Percentiles rank a stretch among this genome's conserved stretches.
Evolutionary conservation across 2,797 vertebrate genomes (phyloP).

Genomic region (Sebastolobus altivelis): DNA sequence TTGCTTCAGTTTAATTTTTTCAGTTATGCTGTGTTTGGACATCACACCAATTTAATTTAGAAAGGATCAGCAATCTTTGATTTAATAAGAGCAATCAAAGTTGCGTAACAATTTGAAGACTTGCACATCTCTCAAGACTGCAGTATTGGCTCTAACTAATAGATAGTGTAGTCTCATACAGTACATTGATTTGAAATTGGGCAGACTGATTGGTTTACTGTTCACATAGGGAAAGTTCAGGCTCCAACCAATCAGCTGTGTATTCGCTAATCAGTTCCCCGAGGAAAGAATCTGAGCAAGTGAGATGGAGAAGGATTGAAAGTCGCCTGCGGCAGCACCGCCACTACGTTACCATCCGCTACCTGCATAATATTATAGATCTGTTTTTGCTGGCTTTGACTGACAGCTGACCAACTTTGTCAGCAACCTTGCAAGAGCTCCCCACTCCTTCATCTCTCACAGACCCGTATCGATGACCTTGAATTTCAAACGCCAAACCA

Average conservation of each 20-base stretch:
- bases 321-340: conserved; percentile 46
- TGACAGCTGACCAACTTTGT: conserved; percentile 66
- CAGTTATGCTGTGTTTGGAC: conserved; percentile 6
- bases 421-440: conserved; percentile 48
- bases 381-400: conserved; percentile 64
- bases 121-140: not conserved
- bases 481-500: conserved; percentile 42
- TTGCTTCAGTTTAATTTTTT: not conserved
- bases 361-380: conserved; percentile 64
- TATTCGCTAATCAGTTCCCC: conserved; percentile 61
- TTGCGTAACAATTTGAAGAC: conserved; percentile 28
- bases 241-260: conserved; percentile 52
- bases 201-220: conserved; percentile 42
- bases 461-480: conserved; percentile 57
- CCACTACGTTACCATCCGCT: conserved; percentile 7
- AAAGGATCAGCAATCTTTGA: conserved; percentile 15
- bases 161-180: conserved; percentile 11
- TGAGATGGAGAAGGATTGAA: conserved; percentile 29
- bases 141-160: conserved; percentile 24
- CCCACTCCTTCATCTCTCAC: conserved; percentile 43
- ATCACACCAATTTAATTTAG: conserved; percentile 7
- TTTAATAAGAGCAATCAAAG: conserved; percentile 43
- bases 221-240: conserved; percentile 35
- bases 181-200: conserved; percentile 37
- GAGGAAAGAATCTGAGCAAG: conserved; percentile 51